Base-by-base conservation (phyloP, 2,797 vertebrate genomes). In the Cottoperca gobio region DNA sequence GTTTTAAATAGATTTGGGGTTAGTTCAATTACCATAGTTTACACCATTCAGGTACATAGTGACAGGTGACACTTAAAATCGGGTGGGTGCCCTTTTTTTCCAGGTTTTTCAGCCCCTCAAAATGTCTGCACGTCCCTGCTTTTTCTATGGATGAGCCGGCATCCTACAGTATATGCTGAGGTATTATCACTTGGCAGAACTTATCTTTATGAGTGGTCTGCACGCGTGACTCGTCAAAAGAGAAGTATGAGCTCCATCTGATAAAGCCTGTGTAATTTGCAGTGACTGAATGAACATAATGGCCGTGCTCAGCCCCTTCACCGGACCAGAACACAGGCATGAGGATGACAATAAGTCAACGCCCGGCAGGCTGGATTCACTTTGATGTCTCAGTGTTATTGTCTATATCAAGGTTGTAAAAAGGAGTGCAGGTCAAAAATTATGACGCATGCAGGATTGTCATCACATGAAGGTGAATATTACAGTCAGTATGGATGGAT, bases 371-470 rank as follows among this genome's bases (percentile, higher is more conserved):
- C 40, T 60, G 68, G 46, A 62, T n/a, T 59, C 49, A 24, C 70
- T 76, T 10, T 73, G 72, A 83, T 72, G 76, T 77, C 70, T 75
- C 49, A 0, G 19, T 73, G 63, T 88, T 88, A 86, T 88, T 86
- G 79, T 88, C 77, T 66, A 63, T 85, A 63, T 84, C 80, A 83
- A 87, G 84, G 88, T 85, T 79, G 79, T 74, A 58, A 82, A 62
- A 58, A 76, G 43, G 58, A 70, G 40, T 78, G 75, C 52, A 31
- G 85, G 83, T 86, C 76, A 75, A 13, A 70, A 54, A 81, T 78
- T 5, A 71, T 76, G 79, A 85, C 83, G 80, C 70, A 53, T 75
- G 67, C 48, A 62, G 62, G 49, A 69, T 71, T 83, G 69, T 79
- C 62, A 71, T 65, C 28, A 58, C 42, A 39, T 52, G 61, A 73